Base-by-base conservation (phyloP, 2,888 invertebrate genomes). In the Pheosia gnoma region DNA sequence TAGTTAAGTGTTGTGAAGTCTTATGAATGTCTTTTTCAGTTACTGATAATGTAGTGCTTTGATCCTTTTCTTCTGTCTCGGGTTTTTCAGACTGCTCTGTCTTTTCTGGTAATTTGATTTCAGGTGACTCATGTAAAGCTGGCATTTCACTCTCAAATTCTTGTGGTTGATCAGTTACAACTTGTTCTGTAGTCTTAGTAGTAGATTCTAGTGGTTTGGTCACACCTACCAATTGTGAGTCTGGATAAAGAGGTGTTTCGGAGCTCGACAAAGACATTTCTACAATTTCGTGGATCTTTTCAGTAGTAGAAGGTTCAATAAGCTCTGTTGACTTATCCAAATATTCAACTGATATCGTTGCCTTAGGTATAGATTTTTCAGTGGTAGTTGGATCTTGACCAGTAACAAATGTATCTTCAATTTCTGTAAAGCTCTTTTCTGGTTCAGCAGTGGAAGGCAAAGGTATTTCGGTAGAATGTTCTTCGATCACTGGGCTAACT, bases 391-490 rank as follows among this genome's bases (percentile, higher is more conserved):
- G 60, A 58, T 65, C 60, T 45, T 58, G 54, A n/a, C 54, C 63
- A 6, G 76, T 70, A 6, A 66, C 60, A 9, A 57, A 61, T 25
- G 65, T n/a, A 55, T 71, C 67, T 59, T 71, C 60, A 11, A 61
- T 69, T 59, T 76, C 70, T 4, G 75, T 70, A 45, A 62, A 60
- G 6, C 57, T 59, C 66, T 59, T 60, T 9, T 63, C 41, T 39
- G 70, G 66, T 61, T 68, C 67, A 37, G 71, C 68, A 7, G 63
- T 65, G 39, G 60, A 59, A 61, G 66, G 39, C 56, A 52, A 58
- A 55, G 60, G 53, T 39, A 58, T 55, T 57, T 64, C 72, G 5
- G 71, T 70, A 37, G 65, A 54, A 57, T 56, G 57, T 58, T 60
- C 54, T 36, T 67, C 61, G 41, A 63, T 67, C 11, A 67, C 62